Base-by-base conservation (phyloP, 2,113 vertebrate genomes). In the Poecile atricapillus region DNA sequence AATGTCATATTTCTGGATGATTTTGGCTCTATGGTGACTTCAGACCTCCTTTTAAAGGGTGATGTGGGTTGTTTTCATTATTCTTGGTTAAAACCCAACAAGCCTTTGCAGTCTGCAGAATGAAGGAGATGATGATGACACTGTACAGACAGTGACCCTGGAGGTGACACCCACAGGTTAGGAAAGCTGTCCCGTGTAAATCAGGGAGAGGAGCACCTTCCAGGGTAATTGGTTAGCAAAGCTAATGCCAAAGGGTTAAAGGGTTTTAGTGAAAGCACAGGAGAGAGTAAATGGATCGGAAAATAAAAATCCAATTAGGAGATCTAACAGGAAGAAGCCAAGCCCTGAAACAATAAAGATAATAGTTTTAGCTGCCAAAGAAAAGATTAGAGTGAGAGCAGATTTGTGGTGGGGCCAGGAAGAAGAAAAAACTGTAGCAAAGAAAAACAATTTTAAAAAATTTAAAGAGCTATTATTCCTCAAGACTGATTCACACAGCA, bases 271-370 rank as follows among this genome's bases (percentile, higher is more conserved):
- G 89, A 84, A 64, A 1, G 5, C 91, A 60, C 60, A 87, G 79
- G 65, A 87, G 68, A 87, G 75, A 90, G 83, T 95, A 96, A 97
- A 91, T 70, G 90, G 95, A 95, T 91, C 0, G 2, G 83, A 95
- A 83, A 81, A 76, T 46, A 95, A 80, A 96, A 97, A 97, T 93
- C 94, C 93, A 95, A 89, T 95, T 92, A 96, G 76, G 73, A 94
- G 77, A 81, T 94, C 69, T 94, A 91, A 64, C 41, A 89, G 85
- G 89, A 94, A 89, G 92, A 79, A 96, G 70, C 87, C 83, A 90
- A 90, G 83, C 85, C 76, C 76, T 71, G 80, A 80, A 95, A 95
- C 86, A 96, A 94, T 90, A 85, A 91, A 86, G 92, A 67, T 86
- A 93, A 93, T 93, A 75, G 65, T 52, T 94, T 83, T 89, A 95